phyloP scores from a whole-genome alignment of 2,888 invertebrate genomes.

The Ommatoiulus sabulosus region DNA sequence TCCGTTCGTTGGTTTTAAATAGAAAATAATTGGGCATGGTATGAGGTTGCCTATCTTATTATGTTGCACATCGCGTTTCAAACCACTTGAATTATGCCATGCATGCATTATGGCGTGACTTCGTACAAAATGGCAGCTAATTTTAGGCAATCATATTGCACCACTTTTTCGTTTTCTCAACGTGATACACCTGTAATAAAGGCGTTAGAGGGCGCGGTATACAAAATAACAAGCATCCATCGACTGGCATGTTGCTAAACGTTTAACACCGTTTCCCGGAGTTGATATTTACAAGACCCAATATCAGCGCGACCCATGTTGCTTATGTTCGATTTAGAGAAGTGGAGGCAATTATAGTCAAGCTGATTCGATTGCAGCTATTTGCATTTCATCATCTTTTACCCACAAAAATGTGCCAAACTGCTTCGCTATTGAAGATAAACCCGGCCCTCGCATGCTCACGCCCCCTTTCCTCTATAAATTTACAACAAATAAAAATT shows the following conservation, averaged over 20 bases:
- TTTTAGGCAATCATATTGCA: background rate
- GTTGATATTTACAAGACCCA: background rate
- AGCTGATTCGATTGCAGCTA: no score
- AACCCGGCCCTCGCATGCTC: no score
- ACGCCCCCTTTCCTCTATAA: no score
- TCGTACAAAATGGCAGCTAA: background rate
- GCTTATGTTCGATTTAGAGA: background rate
- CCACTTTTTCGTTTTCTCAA: background rate
- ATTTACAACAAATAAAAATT: no score
- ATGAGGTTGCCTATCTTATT: background rate
- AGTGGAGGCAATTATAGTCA: no score
- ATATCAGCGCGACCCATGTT: background rate
- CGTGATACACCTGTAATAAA: background rate
- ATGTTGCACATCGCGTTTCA: background rate
- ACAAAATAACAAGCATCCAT: background rate
- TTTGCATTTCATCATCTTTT: no score
- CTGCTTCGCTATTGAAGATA: no score
- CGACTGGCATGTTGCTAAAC: background rate
- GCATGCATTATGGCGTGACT: constrained; percentile 37
- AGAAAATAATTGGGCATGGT: constrained; percentile 27
- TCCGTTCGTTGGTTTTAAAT: constrained; percentile 37
- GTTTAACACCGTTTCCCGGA: background rate
- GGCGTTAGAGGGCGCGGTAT: background rate
- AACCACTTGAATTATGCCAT: constrained; percentile 18
- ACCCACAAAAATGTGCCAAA: no score